Evolutionary conservation across 2,888 invertebrate species (phyloP).

Genomic region (Deilephila porcellus): DNA sequence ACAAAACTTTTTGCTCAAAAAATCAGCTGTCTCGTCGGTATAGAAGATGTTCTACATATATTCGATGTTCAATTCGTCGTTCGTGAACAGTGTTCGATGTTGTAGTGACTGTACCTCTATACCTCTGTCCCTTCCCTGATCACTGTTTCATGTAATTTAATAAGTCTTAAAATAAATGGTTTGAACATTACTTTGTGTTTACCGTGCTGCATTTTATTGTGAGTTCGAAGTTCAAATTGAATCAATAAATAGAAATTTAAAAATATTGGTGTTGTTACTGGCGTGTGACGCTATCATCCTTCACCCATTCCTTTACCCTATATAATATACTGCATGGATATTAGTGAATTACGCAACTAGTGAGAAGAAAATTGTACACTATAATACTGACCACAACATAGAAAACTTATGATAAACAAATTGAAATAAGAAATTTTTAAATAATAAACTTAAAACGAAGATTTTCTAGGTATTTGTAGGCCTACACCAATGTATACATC

Average conservation of each 20-base stretch:
- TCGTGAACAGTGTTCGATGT: conserved; percentile 72
- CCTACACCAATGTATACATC: too few species aligned
- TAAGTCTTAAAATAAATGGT: conserved; percentile 72
- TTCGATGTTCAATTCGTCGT: conserved; percentile 59
- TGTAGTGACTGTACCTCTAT: conserved; percentile 66
- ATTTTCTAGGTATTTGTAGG: too few species aligned
- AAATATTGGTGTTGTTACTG: conserved; percentile 75
- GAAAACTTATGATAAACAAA: too few species aligned
- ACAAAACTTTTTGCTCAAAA: conserved; percentile 83
- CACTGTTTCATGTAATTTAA: conserved; percentile 78
- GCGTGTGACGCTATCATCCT: conserved; percentile 43
- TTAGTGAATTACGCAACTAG: too few species aligned
- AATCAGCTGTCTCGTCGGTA: conserved; percentile 70
- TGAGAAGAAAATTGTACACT: too few species aligned
- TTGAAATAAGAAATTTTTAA: too few species aligned
- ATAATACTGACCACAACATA: too few species aligned
- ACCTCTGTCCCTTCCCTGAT: conserved; percentile 57
- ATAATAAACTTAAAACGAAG: too few species aligned
- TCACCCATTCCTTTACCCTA: background rate
- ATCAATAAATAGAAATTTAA: conserved; percentile 84
- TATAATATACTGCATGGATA: background rate
- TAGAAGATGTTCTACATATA: conserved; percentile 58
- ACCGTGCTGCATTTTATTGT: conserved; percentile 84
- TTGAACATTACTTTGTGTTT: conserved; percentile 77
- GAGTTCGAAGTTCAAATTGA: conserved; percentile 85